These are phyloP conservation scores for Zaprionus kolodkinae DNA, from an alignment of 1,140 invertebrate species.

Conservation along the genomic window DNA sequence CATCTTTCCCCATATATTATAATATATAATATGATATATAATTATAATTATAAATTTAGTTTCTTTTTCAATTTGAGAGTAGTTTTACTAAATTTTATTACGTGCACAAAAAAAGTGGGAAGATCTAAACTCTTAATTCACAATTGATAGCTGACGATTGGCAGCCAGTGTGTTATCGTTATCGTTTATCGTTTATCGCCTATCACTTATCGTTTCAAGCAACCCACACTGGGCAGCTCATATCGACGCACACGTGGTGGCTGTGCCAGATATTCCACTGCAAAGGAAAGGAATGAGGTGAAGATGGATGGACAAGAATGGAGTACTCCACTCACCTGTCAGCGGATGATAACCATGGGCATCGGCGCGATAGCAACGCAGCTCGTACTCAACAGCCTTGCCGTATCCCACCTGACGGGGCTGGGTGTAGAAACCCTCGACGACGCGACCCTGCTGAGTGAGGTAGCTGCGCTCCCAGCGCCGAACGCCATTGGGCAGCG, in stretches of 20 bases:
- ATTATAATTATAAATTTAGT: no score
- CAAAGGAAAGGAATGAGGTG: neutral
- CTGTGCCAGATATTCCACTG: constrained; percentile 58
- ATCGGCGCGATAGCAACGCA: constrained; percentile 68
- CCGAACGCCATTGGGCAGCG: constrained; percentile 65
- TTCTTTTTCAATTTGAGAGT: neutral
- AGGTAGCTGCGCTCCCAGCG: constrained; percentile 65
- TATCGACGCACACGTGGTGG: constrained; percentile 57
- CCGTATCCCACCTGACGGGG: constrained; percentile 42
- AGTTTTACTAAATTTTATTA: constrained; percentile 28
- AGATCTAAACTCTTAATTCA: neutral
- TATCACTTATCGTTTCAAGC: constrained; percentile 31
- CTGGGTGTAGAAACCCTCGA: constrained; percentile 67
- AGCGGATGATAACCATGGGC: constrained; percentile 58
- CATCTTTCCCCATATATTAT: no score
- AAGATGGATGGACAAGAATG: no score
- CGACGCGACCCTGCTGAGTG: constrained; percentile 48
- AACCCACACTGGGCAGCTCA: constrained; percentile 53
- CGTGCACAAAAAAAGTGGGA: constrained; percentile 40
- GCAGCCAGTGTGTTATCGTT: neutral
- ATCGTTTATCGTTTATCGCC: constrained; percentile 7
- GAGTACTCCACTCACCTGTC: constrained; percentile 33
- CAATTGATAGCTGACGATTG: neutral
- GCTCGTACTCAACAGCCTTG: constrained; percentile 37
- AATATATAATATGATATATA: neutral